These are phyloP conservation scores for Rhadina sibilatrix DNA, from an alignment of 2,113 vertebrate genomes.

Conservation along the genomic window DNA sequence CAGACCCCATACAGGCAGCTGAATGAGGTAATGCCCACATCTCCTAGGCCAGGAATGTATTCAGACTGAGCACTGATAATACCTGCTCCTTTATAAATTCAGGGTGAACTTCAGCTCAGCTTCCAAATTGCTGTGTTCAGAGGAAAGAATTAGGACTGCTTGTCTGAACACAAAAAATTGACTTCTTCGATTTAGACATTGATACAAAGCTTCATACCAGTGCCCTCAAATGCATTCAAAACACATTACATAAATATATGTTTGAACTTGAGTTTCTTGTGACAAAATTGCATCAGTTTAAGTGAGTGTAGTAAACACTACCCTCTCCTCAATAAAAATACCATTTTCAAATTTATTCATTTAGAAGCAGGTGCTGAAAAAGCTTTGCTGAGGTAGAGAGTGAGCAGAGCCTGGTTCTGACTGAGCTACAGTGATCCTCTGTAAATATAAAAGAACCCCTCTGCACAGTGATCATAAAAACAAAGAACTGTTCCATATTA, in stretches of 20 bases:
- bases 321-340: neutral
- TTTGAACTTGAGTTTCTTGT: neutral
- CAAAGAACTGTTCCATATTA: neutral
- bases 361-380: neutral
- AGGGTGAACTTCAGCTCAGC: slow-evolving; percentile 3
- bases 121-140: neutral
- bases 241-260: neutral
- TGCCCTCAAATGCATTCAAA: neutral
- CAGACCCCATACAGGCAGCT: neutral
- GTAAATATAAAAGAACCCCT: neutral
- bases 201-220: neutral
- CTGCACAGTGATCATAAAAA: neutral
- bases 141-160: neutral
- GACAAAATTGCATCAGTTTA: neutral
- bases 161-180: neutral
- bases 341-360: neutral
- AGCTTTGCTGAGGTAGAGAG: neutral
- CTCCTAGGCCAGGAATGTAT: slow-evolving; percentile 20
- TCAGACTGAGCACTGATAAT: neutral
- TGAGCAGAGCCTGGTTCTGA: neutral
- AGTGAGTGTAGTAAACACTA: neutral
- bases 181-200: neutral
- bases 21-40: slow-evolving; percentile 21
- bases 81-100: slow-evolving; percentile 27
- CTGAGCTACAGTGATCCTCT: neutral